These are phyloP conservation scores for Sanderia malayensis DNA, from an alignment of 30 jellyfish, hydroid and myxozoan genomes.

Conservation along the genomic window DNA sequence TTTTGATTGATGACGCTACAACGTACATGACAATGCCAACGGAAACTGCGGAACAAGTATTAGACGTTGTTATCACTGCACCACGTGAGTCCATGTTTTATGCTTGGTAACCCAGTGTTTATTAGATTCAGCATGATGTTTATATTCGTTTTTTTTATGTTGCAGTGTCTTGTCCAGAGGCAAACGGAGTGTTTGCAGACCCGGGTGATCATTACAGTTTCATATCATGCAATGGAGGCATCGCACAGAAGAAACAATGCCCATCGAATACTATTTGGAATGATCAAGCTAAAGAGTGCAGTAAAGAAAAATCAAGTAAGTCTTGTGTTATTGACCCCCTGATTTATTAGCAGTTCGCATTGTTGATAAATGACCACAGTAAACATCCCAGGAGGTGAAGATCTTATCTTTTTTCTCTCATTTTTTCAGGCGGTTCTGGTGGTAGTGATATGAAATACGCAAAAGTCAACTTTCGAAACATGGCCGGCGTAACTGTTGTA, in stretches of 20 bases:
- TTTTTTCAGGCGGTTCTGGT: not conserved
- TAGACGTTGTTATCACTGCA: slow-evolving; percentile 83
- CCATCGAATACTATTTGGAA: slow-evolving; percentile 91
- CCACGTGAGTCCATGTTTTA: slow-evolving; percentile 51
- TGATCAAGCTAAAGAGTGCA: slow-evolving; percentile 87
- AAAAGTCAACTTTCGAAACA: slow-evolving; percentile 79
- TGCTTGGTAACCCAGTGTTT: not conserved
- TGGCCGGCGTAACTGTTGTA: slow-evolving; percentile 77
- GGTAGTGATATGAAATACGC: slow-evolving; percentile 66
- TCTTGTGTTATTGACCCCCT: too few species aligned
- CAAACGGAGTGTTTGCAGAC: slow-evolving; percentile 93
- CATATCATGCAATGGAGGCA: slow-evolving; percentile 84
- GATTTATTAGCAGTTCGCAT: too few species aligned
- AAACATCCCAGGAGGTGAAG: too few species aligned
- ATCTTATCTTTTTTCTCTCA: too few species aligned
- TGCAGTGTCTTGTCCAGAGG: slow-evolving; percentile 94
- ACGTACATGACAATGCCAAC: slow-evolving; percentile 92
- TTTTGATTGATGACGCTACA: slow-evolving; percentile 72
- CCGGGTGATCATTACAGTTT: slow-evolving; percentile 89
- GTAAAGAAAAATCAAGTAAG: slow-evolving; percentile 69
- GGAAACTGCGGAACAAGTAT: slow-evolving; percentile 72
- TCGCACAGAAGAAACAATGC: slow-evolving; percentile 95
- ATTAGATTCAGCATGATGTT: not conserved
- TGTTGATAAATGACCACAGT: too few species aligned
- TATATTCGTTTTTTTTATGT: not conserved